Evolutionary conservation across 2,888 invertebrate genomes (phyloP), one percentile per base, ranked within the genome.

Genomic region (Arctia plantaginis): DNA sequence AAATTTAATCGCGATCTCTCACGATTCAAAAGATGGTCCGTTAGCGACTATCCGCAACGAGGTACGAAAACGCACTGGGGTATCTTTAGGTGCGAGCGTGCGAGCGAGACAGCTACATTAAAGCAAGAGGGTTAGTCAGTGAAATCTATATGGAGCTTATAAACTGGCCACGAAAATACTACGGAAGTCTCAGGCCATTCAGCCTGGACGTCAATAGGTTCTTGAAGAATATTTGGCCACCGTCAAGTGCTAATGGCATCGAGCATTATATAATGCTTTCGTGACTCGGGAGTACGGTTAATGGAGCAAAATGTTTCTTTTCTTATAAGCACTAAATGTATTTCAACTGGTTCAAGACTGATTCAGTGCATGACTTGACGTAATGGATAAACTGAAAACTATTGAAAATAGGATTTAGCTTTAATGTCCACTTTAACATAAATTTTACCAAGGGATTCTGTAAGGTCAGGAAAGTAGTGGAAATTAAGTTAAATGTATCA

Each of bases 111-210:
- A 83, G 81, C 83, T 80, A 85, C 84, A 82, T 69, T 78, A 74
- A 83, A 82, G 85, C 82, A 84, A 78, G 88, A 85, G 87, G 89
- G 90, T 86, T 85, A 80, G 77, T 76, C 76, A 82, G 74, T 89
- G 91, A 89, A 92, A 92, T 92, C 91, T 91, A 92, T 92, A 90
- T 85, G 84, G 80, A 88, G 90, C 86, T 89, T 88, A 88, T 89
- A 86, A 86, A 90, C 89, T 88, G 85, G 81, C 85, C 87, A 85
- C 86, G 75, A 86, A 87, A 87, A 88, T 86, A 84, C 86, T 86
- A 87, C 82, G 85, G 85, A 86, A 87, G 85, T 84, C 85, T 84
- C 80, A 77, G 76, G 82, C 82, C 82, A 85, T 87, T 84, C 83
- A 80, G 82, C 68, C 70, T 82, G 79, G 84, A 80, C 84, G 78